Conservation (phyloP, 2,113 vertebrate genomes). For the Guaruba guarouba region DNA sequence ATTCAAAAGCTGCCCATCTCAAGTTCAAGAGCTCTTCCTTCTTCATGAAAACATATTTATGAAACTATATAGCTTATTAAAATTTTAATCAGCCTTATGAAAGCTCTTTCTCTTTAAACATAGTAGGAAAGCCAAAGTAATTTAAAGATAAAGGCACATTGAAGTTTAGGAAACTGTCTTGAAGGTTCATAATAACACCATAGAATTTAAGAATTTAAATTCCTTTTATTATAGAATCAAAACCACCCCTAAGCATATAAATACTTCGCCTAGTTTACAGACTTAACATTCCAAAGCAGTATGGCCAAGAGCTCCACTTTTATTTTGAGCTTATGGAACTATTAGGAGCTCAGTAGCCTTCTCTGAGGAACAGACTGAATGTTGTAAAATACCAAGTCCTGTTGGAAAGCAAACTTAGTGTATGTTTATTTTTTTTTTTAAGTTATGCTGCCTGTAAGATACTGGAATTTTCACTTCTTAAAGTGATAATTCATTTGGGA, state of each 20-base stretch:
- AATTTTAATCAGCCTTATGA: slow-evolving; percentile 51
- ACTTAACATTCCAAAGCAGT: slow-evolving; percentile 50
- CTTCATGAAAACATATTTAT: slow-evolving; percentile 42
- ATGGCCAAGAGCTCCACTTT: slow-evolving; percentile 3
- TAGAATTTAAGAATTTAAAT: slow-evolving; percentile 56
- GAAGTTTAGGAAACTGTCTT: background rate
- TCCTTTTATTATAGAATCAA: slow-evolving; percentile 45
- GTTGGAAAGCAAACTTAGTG: background rate
- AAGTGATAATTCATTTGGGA: slow-evolving; percentile 14
- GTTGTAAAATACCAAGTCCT: background rate
- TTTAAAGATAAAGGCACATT: slow-evolving; percentile 24
- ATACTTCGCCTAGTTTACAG: slow-evolving; percentile 27
- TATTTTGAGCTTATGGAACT: slow-evolving; percentile 27
- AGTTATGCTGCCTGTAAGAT: background rate
- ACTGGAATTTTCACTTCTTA: background rate
- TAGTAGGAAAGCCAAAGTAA: slow-evolving; percentile 3
- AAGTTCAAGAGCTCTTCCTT: slow-evolving; percentile 57
- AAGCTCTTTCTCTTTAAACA: slow-evolving; percentile 27
- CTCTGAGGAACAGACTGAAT: background rate
- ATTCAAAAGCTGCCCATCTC: slow-evolving; percentile 53
- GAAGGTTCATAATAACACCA: slow-evolving; percentile 5
- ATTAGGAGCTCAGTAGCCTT: background rate
- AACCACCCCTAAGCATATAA: slow-evolving; percentile 20
- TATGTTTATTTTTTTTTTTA: background rate
- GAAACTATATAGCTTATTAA: slow-evolving; percentile 48